Conservation (phyloP, 2,888 invertebrate species). For the Labia minor region DNA sequence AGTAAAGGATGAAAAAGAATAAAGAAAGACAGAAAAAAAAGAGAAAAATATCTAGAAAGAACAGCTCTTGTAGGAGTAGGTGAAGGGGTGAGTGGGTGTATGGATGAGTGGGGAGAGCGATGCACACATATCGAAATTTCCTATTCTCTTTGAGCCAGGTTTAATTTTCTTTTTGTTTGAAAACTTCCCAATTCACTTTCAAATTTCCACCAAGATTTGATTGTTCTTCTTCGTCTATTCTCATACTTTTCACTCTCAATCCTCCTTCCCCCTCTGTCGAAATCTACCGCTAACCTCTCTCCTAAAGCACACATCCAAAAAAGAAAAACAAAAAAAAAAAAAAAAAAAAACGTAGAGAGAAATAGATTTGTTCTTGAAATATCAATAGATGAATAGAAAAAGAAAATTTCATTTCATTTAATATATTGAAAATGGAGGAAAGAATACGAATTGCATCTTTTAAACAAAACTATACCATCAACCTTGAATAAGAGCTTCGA, state of each 20-base stretch:
- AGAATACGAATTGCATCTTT: background rate
- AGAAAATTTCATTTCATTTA: background rate
- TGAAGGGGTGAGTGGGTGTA: too few species aligned
- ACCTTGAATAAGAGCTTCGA: background rate
- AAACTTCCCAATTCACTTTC: background rate
- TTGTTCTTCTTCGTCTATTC: background rate
- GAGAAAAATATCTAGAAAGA: too few species aligned
- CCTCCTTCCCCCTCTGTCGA: too few species aligned
- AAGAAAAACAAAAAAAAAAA: too few species aligned
- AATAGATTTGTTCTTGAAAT: background rate
- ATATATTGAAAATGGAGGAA: background rate
- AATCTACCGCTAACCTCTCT: too few species aligned
- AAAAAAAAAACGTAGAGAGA: too few species aligned
- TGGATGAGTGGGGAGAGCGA: too few species aligned
- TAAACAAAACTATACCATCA: background rate
- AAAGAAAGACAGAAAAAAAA: too few species aligned
- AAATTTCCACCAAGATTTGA: background rate
- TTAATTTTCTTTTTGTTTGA: background rate
- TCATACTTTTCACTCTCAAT: too few species aligned
- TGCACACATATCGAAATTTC: background rate
- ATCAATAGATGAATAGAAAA: background rate
- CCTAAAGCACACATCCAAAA: too few species aligned
- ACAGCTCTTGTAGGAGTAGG: too few species aligned
- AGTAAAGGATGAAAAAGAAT: background rate
- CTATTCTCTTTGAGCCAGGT: background rate